phyloP scores from a whole-genome alignment of 2,888 invertebrate species.

The Copidosoma aretas region DNA sequence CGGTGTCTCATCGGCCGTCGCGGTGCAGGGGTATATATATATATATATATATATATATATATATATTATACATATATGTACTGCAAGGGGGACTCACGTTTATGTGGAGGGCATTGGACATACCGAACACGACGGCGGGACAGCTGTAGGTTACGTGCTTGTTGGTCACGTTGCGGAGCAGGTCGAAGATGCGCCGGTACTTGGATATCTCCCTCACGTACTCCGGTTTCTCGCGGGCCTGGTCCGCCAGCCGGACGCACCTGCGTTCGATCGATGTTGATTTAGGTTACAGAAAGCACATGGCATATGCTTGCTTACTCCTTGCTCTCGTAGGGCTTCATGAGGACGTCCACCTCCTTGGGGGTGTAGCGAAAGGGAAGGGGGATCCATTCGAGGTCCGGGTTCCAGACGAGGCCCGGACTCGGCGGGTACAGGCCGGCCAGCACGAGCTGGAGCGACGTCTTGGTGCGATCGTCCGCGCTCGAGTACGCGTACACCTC shows the following conservation, averaged over 20 bases:
- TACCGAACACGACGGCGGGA: too few species aligned
- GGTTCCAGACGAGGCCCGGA: constrained; percentile 66
- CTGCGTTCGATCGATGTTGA: too few species aligned
- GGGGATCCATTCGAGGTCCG: constrained; percentile 70
- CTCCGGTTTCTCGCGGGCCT: too few species aligned
- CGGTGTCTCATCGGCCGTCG: neutral
- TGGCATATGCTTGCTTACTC: too few species aligned
- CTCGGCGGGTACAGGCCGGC: constrained; percentile 72
- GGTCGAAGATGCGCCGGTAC: too few species aligned
- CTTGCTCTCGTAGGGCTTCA: neutral
- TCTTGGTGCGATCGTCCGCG: constrained; percentile 74
- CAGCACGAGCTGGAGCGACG: constrained; percentile 72
- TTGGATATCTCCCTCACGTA: too few species aligned
- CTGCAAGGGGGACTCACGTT: neutral
- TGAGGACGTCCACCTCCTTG: neutral
- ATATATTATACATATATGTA: neutral
- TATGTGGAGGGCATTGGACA: neutral
- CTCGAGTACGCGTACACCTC: constrained; percentile 65
- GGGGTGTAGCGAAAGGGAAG: constrained; percentile 52
- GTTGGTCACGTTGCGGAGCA: too few species aligned
- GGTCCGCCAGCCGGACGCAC: too few species aligned
- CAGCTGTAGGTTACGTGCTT: too few species aligned
- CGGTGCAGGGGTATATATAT: neutral
- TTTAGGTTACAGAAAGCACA: too few species aligned
- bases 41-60: neutral